A percentile compares a stretch with the other conserved stretches of the same genome.
These are phyloP conservation scores for Stenotaenia linearis DNA, from an alignment of 2,888 invertebrate species.

Conservation along the genomic window DNA sequence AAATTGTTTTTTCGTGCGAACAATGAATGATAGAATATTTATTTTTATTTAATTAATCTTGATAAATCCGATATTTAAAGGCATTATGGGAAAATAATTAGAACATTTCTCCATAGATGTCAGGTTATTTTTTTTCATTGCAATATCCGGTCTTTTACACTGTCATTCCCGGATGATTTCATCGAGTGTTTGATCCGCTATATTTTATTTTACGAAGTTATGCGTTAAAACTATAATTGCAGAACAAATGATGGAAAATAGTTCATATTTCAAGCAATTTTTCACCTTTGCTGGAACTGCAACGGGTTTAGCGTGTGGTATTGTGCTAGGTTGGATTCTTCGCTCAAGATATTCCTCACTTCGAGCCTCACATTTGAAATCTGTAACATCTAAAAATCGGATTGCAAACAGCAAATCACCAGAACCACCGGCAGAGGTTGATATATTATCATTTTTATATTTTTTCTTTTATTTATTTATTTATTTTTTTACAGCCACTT, in stretches of 20 bases:
- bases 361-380: not conserved
- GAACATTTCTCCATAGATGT: not conserved
- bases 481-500: not conserved
- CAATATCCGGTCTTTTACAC: not conserved
- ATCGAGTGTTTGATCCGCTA: no score
- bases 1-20: no score
- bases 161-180: no score
- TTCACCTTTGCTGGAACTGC: not conserved
- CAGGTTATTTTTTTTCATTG: not conserved
- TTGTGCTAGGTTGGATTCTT: constrained; percentile 10
- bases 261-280: not conserved
- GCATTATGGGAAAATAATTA: no score
- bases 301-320: constrained; percentile 22
- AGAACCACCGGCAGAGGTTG: not conserved
- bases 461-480: not conserved
- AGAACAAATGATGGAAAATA: not conserved
- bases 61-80: no score
- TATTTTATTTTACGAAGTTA: no score
- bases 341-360: not conserved
- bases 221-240: no score
- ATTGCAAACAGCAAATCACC: not conserved
- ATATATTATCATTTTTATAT: not conserved
- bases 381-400: not conserved
- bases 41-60: no score
- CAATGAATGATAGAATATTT: no score